Base-by-base conservation (phyloP, 2,888 invertebrate species). In the Ashinkailepas kermadecensis region DNA sequence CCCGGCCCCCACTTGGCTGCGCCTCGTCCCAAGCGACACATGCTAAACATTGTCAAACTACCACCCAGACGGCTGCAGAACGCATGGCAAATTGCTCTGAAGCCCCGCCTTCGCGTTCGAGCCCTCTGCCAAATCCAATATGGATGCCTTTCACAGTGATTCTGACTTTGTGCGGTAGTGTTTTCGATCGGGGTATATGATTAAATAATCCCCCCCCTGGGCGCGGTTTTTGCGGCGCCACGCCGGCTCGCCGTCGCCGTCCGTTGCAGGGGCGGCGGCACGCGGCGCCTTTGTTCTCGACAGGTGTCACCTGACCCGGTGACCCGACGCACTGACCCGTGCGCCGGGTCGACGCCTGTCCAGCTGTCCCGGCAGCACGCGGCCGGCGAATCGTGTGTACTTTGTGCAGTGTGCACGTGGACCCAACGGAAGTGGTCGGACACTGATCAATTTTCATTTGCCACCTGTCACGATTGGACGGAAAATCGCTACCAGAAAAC, bases 281-380 rank as follows among this genome's bases (percentile, higher is more conserved):
- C 70, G 70, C 70, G 39, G 25, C 15, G 70, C 74, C 74, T 74
- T 74, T 74, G 74, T 74, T 74, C 21, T 15, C 23, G 74, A 54
- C 74, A 74, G 74, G 54, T 74, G 74, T 13, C 74, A 18, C 54
- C 54, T 54, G n/a, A 23, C n/a, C 65, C 65, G n/a, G n/a, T 23
- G 74, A 74, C 74, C 74, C 18, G 54, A 21, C 23, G n/a, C 65
- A n/a, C 65, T 74, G 74, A 74, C 74, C 74, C 25, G 54, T 23
- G 65, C n/a, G 18, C 21, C 21, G 23, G 65, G 65, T 67, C 65
- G 12, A 21, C 62, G 62, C 62, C 25, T 4, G 13, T 11, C 12
- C 67, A 23, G 67, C 67, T 67, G 67, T 25, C 54, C 74, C 23
- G 59, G 59, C 23, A 6, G 10, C 65, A 23, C 65, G 6, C 10